A percentile compares a stretch with the other conserved stretches of the same genome.
phyloP scores from a whole-genome alignment of 2,797 vertebrate genomes.

The Chelon labrosus region DNA sequence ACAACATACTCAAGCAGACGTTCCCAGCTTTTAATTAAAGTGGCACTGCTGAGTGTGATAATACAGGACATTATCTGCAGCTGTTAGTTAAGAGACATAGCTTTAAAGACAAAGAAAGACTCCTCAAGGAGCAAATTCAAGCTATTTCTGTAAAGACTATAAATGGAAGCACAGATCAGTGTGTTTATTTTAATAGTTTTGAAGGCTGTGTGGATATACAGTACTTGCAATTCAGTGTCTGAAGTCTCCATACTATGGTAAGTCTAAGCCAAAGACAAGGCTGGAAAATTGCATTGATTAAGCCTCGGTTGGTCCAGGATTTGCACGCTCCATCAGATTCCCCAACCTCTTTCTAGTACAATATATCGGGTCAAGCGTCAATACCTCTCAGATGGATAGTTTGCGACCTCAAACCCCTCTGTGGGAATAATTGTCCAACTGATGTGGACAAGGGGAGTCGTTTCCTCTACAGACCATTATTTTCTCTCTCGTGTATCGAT shows the following conservation, averaged over 20 bases:
- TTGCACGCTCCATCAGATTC: slow-evolving; percentile 46
- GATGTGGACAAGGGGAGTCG: slow-evolving; percentile 60
- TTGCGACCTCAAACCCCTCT: slow-evolving; percentile 57
- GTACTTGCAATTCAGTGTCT: not conserved
- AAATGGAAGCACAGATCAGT: slow-evolving; percentile 33
- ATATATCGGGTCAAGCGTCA: slow-evolving; percentile 49
- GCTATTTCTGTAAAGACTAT: slow-evolving; percentile 46
- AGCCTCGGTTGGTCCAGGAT: slow-evolving; percentile 50
- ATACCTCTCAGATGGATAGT: slow-evolving; percentile 66
- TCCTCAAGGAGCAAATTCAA: slow-evolving; percentile 37
- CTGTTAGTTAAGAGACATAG: slow-evolving; percentile 33
- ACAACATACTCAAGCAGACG: slow-evolving; percentile 39
- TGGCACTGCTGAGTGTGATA: slow-evolving; percentile 28
- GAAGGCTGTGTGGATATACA: slow-evolving; percentile 1
- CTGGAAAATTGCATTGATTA: slow-evolving; percentile 62
- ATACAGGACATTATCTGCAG: slow-evolving; percentile 38
- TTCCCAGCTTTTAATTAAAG: slow-evolving; percentile 54
- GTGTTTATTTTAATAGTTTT: slow-evolving; percentile 5
- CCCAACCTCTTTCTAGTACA: slow-evolving; percentile 40
- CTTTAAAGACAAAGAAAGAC: slow-evolving; percentile 55
- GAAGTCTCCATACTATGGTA: not conserved
- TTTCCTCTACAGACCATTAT: slow-evolving; percentile 56
- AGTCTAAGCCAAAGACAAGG: slow-evolving; percentile 27
- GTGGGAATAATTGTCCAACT: slow-evolving; percentile 70
- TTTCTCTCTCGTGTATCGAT: slow-evolving; percentile 66